A percentile compares a stretch with the other conserved stretches of the same genome.
Conservation (phyloP, 2,888 invertebrate genomes). For the Drosophila rellima region DNA sequence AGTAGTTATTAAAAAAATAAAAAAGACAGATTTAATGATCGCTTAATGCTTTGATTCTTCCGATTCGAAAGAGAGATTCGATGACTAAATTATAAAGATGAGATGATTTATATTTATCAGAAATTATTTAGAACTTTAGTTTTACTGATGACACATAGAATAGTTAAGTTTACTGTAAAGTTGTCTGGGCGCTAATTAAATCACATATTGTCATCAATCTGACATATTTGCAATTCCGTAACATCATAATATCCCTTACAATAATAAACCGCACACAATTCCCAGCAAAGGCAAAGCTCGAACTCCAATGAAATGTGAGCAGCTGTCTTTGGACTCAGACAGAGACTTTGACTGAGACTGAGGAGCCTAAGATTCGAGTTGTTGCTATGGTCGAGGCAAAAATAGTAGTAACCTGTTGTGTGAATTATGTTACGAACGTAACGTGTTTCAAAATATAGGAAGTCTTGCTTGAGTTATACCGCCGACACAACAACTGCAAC, state of each 20-base stretch:
- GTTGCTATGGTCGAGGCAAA: constrained; percentile 39
- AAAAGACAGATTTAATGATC: neutral
- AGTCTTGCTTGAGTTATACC: constrained; percentile 83
- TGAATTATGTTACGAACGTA: constrained; percentile 85
- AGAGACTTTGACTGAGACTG: constrained; percentile 3
- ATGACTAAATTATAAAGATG: too few relatives aligned
- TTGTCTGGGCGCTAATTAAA: neutral
- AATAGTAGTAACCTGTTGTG: constrained; percentile 77
- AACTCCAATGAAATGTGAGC: constrained; percentile 21
- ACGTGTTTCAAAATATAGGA: constrained; percentile 85
- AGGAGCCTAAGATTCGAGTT: constrained; percentile 16
- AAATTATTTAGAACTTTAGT: too few relatives aligned
- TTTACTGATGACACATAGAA: too few relatives aligned
- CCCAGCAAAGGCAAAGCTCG: constrained; percentile 27
- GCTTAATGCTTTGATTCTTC: neutral
- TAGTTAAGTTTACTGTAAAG: neutral
- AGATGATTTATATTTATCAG: too few relatives aligned
- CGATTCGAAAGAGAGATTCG: neutral
- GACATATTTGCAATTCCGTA: constrained; percentile 13
- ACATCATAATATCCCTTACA: constrained; percentile 15
- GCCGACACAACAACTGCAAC: constrained; percentile 56
- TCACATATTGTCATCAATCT: constrained; percentile 24
- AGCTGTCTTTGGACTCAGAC: constrained; percentile 5
- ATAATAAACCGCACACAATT: constrained; percentile 11
- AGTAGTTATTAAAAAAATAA: neutral